Base-by-base conservation (phyloP, 2,797 vertebrate species). In the Peromyscus aztecus region DNA sequence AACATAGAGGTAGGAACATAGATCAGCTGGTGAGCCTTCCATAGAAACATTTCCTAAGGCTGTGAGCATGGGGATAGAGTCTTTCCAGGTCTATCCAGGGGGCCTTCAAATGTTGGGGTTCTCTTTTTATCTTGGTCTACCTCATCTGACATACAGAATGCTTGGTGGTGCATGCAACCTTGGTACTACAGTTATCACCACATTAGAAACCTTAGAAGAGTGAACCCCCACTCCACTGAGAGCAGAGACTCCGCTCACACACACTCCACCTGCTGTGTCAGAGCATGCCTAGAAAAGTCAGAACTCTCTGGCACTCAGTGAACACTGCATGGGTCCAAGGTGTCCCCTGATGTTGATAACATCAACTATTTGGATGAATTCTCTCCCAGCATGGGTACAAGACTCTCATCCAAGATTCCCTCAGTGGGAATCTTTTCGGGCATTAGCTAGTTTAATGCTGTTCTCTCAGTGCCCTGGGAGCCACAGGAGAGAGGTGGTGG, bases 321-420 rank as follows among this genome's bases (percentile, higher is more conserved):
- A 29, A 16, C 21, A 16, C 21, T 1, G 34, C 4, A 6, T 2
- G 0, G 4, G 29, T 31, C 23, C 1, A 0, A 2, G 0, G 12
- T 2, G 1, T 19, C 29, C 40, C 43, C 27, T 9, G 49, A 5
- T 29, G 67, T 69, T n/a, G 5, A 10, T 10, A 3, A 14, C 6
- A 4, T 49, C 16, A 37, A 24, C 19, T 52, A 11, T 31, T 11
- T 19, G 52, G 69, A 16, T 19, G 52, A 16, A 29, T 21, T 31
- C 52, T 57, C 12, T 37, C 75, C 57, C 1, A 27, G 29, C 37
- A 3, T 1, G 14, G 63, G 23, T 9, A 10, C 52, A 19, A 23
- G 0, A 3, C 17, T 2, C 7, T 1, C 27, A 31, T n/a, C 37
- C 76, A 31, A 14, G 76, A 81, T 37, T 76, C 67, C 55, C 23